phyloP scores from a whole-genome alignment of 2,797 vertebrate species.

The Eulemur albifrons region DNA sequence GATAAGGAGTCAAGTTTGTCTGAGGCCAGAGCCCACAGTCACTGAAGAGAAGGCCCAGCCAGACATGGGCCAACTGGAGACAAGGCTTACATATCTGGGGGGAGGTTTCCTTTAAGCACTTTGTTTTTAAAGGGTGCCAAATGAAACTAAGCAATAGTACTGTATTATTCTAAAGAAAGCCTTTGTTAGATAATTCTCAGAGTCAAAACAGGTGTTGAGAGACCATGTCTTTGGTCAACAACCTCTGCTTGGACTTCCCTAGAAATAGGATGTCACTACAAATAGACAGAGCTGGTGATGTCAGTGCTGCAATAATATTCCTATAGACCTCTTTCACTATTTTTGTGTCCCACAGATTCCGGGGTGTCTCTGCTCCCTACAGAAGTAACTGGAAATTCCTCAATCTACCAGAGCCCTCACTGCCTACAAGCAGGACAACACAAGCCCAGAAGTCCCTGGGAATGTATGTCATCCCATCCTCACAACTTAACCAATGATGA shows the following conservation, averaged over 20 bases:
- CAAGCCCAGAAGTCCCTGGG: neutral
- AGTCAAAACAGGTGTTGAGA: neutral
- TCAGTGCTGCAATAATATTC: neutral
- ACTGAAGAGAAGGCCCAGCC: fast-evolving
- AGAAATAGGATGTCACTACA: neutral
- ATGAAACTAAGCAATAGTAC: neutral
- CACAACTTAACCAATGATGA: neutral
- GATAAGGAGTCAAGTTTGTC: neutral
- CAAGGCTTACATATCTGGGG: fast-evolving
- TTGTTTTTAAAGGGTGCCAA: neutral
- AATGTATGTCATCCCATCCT: fast-evolving
- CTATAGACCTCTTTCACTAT: neutral
- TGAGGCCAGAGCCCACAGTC: fast-evolving
- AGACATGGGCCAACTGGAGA: fast-evolving
- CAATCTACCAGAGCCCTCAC: neutral
- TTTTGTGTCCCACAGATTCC: neutral
- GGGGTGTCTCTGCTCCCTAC: neutral
- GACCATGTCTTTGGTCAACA: neutral
- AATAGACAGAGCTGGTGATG: neutral
- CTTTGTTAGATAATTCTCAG: neutral
- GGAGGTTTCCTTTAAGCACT: neutral
- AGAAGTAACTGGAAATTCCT: too few species aligned
- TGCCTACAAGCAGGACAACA: fast-evolving
- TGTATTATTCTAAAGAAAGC: neutral
- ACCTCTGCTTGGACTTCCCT: neutral